phyloP scores from a whole-genome alignment of 2,797 vertebrate species.

The Rhyacichthys aspro region DNA sequence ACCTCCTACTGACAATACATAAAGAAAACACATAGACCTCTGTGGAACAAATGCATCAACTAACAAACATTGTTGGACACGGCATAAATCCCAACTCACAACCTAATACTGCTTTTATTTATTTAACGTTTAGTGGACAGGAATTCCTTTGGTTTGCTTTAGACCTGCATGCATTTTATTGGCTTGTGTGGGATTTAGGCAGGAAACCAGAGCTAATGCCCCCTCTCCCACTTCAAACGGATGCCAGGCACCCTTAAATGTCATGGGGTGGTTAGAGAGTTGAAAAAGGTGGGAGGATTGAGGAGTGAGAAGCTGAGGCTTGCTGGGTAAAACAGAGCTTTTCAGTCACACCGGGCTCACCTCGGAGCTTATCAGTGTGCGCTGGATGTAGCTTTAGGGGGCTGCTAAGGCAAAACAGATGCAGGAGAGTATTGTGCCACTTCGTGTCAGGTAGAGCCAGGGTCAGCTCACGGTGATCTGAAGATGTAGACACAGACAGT shows the following conservation, averaged over 20 bases:
- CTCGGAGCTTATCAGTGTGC: constrained; percentile 72
- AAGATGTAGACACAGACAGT: constrained; percentile 24
- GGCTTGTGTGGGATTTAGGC: constrained; percentile 80
- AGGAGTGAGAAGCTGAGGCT: constrained; percentile 38
- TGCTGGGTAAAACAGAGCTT: constrained; percentile 47
- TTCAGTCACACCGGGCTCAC: constrained; percentile 53
- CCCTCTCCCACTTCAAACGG: constrained; percentile 81
- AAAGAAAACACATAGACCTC: constrained; percentile 2
- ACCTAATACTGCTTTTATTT: constrained; percentile 66
- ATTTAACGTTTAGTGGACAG: constrained; percentile 67
- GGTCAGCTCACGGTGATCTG: constrained; percentile 63
- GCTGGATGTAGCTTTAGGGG: constrained; percentile 57
- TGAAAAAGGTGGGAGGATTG: constrained; percentile 51
- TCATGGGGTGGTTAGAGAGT: constrained; percentile 75
- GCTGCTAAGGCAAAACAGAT: constrained; percentile 80
- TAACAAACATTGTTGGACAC: constrained; percentile 6
- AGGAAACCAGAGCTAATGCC: constrained; percentile 84
- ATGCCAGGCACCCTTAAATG: constrained; percentile 82
- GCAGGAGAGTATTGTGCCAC: constrained; percentile 63
- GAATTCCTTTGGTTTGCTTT: constrained; percentile 72
- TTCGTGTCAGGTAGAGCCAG: constrained; percentile 71
- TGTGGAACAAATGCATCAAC: constrained; percentile 8
- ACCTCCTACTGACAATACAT: constrained; percentile 6
- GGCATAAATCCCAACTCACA: constrained; percentile 30
- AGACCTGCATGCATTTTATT: constrained; percentile 77